Base-by-base conservation (phyloP, 1,140 invertebrate species). In the Aphis gossypii region DNA sequence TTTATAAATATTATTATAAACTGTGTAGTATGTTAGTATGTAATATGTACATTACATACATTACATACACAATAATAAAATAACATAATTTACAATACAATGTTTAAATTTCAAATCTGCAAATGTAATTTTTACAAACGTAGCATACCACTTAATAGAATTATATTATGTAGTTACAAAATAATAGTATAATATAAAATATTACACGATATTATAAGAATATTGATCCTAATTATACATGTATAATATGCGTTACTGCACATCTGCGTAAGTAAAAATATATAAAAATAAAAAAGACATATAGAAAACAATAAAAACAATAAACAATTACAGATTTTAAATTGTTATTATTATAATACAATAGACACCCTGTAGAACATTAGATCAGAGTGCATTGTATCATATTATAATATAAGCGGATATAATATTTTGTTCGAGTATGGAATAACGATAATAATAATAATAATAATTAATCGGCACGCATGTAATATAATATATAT, bases 401-500 rank as follows among this genome's bases (percentile, higher is more conserved):
- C 30, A 35, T n/a, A 68, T 68, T 23, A 84, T 84, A 54, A 89
- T 89, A 41, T 56, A 89, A 76, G 60, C 87, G 51, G 54, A 90
- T 90, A 90, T 38, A 18, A 25, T 41, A 48, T 92, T 76, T 76
- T 38, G 90, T 38, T 30, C n/a, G n/a, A 56, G 51, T 76, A 76
- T 23, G 30, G 90, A 44, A 38, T 54, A 84, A 84, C 35, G 51
- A 92, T 30, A 92, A 83, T 48, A 92, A 92, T 48, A 84, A 82
- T 38, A 84, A 82, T 38, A 54, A 92, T 51, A 92, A 93, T 84
- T 93, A 93, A 93, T 93, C 82, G 68, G 44, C 68, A 38, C 25
- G 56, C 35, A 38, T 76, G n/a, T 76, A 76, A 76, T 76, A n/a
- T 76, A n/a, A 76, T 76, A 76, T 4, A 76, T 60, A 60, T 30